Percentiles rank a stretch among this genome's conserved stretches.
These are phyloP conservation scores for Thereva unica DNA, from an alignment of 2,888 invertebrate species.

Conservation along the genomic window DNA sequence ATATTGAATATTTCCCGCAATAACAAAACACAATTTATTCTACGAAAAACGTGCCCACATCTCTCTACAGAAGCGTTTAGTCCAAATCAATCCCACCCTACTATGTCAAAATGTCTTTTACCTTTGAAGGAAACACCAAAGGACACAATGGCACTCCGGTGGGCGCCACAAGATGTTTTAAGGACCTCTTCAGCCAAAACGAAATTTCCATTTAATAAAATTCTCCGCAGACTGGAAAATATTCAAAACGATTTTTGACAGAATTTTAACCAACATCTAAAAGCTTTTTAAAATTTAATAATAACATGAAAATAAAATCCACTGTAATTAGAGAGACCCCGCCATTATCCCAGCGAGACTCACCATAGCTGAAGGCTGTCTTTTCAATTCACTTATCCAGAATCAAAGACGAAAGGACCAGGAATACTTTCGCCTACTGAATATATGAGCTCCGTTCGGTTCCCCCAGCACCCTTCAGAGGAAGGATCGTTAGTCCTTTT, in stretches of 20 bases:
- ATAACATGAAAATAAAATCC: constrained; percentile 37
- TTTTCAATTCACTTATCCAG: constrained; percentile 22
- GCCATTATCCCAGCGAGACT: constrained; percentile 17
- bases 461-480: not conserved
- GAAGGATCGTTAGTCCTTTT: constrained; percentile 3
- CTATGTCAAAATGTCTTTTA: not conserved
- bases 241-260: constrained; percentile 40
- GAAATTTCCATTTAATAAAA: constrained; percentile 34
- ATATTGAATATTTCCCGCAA: no score
- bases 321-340: constrained; percentile 26
- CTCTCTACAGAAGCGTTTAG: no score
- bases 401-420: constrained; percentile 28
- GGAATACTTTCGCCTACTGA: constrained; percentile 4
- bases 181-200: constrained; percentile 5
- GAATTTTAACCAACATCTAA: constrained; percentile 37
- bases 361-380: constrained; percentile 7
- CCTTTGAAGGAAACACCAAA: not conserved
- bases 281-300: constrained; percentile 41
- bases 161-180: not conserved
- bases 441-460: not conserved
- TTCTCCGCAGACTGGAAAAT: constrained; percentile 33
- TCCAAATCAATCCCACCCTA: no score
- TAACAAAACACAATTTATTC: no score
- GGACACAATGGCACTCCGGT: constrained; percentile 11
- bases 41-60: no score